Percentiles rank a stretch among this genome's conserved stretches.
Conservation (phyloP, 2,888 invertebrate genomes). For the Protodeltote pygarga region DNA sequence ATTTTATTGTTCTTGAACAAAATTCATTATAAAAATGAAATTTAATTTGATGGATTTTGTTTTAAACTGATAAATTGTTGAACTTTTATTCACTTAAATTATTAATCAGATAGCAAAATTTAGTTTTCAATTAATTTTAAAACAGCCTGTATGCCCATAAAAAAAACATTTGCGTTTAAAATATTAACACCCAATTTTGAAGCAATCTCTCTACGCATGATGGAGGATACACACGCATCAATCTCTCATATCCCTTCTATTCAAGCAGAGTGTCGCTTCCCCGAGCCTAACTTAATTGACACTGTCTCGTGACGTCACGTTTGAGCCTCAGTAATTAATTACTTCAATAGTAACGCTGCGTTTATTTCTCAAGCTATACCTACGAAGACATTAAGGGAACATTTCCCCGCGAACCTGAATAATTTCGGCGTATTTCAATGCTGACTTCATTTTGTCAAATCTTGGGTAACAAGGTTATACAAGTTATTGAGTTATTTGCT, state of each 20-base stretch:
- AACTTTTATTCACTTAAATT: no score
- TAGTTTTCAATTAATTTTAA: no score
- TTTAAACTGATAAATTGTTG: no score
- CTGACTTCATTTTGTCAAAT: constrained; percentile 20
- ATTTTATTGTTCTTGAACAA: no score
- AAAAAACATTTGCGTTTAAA: no score
- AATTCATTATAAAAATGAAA: no score
- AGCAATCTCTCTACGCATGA: no score
- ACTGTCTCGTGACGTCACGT: constrained; percentile 53
- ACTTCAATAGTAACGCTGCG: constrained; percentile 57
- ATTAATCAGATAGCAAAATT: no score
- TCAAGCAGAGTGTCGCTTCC: constrained; percentile 16
- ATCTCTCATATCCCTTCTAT: background rate
- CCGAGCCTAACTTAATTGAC: constrained; percentile 57
- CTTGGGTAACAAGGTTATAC: background rate
- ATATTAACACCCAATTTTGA: no score
- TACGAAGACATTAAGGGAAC: constrained; percentile 19
- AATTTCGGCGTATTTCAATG: constrained; percentile 22
- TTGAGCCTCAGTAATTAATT: constrained; percentile 66
- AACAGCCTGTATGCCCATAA: no score
- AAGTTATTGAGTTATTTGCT: background rate
- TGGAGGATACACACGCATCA: no score
- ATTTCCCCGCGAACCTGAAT: constrained; percentile 27
- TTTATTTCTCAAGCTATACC: constrained; percentile 37
- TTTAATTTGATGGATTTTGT: no score